Percentiles rank a stretch among this genome's conserved stretches.
These are phyloP conservation scores for Chaetura pelagica DNA, from an alignment of 2,113 vertebrate genomes.

Conservation along the genomic window DNA sequence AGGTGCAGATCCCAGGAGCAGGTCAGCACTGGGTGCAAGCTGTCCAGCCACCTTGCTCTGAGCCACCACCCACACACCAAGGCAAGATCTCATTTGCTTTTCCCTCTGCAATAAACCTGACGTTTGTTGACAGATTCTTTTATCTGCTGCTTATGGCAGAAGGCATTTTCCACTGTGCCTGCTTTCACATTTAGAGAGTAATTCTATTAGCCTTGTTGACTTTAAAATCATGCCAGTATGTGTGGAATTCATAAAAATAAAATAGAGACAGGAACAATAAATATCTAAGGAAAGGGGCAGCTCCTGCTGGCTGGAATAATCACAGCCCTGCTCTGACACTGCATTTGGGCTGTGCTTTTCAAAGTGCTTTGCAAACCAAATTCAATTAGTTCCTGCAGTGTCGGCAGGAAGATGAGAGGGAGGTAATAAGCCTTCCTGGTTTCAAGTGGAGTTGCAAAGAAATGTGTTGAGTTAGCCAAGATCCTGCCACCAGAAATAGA, in stretches of 20 bases:
- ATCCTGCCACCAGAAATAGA: not conserved
- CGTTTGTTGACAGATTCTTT: constrained; percentile 36
- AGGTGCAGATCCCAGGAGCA: not conserved
- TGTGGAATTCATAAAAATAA: constrained; percentile 70
- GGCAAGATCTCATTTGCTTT: not conserved
- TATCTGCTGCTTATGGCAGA: constrained; percentile 34
- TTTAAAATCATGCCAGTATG: constrained; percentile 63
- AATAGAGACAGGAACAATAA: constrained; percentile 66
- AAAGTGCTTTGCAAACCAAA: constrained; percentile 69
- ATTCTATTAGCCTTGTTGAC: constrained; percentile 55
- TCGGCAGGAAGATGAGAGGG: constrained; percentile 48
- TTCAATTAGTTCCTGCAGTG: constrained; percentile 59
- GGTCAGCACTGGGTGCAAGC: rapidly evolving
- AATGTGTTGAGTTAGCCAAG: not conserved
- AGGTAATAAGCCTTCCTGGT: constrained; percentile 49
- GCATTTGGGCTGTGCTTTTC: constrained; percentile 66
- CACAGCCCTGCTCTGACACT: constrained; percentile 45
- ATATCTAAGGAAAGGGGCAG: constrained; percentile 64
- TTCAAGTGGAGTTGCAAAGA: constrained; percentile 41
- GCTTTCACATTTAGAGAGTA: constrained; percentile 35
- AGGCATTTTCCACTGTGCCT: constrained; percentile 51
- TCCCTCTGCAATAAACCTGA: constrained; percentile 26
- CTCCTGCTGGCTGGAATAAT: constrained; percentile 68
- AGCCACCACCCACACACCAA: not conserved
- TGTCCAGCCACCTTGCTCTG: not conserved